These are phyloP conservation scores for Muschampia staudingeri DNA, from an alignment of 2,888 invertebrate genomes.

Conservation along the genomic window DNA sequence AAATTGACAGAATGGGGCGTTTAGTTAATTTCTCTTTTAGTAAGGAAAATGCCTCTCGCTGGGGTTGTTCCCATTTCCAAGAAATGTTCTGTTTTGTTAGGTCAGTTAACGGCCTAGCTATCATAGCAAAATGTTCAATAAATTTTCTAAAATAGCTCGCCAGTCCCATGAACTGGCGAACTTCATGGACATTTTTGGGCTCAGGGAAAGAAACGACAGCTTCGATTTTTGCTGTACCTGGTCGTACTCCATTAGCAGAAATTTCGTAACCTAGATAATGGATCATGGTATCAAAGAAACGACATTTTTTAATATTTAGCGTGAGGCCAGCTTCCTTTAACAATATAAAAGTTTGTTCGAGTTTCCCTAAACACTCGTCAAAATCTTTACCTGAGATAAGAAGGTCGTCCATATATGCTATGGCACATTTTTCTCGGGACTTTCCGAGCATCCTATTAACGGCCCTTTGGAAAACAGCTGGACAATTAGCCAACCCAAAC, in stretches of 20 bases:
- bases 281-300: slow-evolving; percentile 12
- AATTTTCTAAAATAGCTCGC: slow-evolving; percentile 71
- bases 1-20: slow-evolving; percentile 15
- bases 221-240: slow-evolving; percentile 7
- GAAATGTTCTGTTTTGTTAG: slow-evolving; percentile 65
- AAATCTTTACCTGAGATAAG: slow-evolving; percentile 1
- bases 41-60: neutral
- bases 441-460: slow-evolving; percentile 22
- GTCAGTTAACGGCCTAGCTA: slow-evolving; percentile 68
- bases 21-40: slow-evolving; percentile 26
- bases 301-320: slow-evolving; percentile 24
- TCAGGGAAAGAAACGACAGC: neutral
- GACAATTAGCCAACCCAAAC: slow-evolving; percentile 52
- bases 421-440: neutral
- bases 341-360: neutral
- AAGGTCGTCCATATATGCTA: slow-evolving; percentile 20
- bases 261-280: slow-evolving; percentile 29
- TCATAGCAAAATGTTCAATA: slow-evolving; percentile 67
- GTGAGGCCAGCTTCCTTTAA: slow-evolving; percentile 20
- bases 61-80: slow-evolving; percentile 48
- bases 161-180: slow-evolving; percentile 69
- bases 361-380: neutral
- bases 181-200: slow-evolving; percentile 63
- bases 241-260: neutral
- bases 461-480: slow-evolving; percentile 46